These are phyloP conservation scores for Colaptes auratus DNA, from an alignment of 2,113 vertebrate species.

Conservation along the genomic window DNA sequence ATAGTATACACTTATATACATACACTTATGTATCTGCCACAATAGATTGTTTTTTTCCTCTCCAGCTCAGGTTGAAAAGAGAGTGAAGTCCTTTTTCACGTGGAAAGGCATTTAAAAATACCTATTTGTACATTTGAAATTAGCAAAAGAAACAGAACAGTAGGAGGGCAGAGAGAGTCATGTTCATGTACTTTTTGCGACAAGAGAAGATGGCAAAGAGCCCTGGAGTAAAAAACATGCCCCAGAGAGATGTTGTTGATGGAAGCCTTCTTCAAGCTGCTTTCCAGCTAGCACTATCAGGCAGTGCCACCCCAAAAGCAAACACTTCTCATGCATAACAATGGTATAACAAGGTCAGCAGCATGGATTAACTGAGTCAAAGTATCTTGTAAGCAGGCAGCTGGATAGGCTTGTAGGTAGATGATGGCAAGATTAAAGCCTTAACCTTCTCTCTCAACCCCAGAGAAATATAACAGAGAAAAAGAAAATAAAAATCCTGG, in stretches of 20 bases:
- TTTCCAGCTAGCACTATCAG: background rate
- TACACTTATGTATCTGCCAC: too few relatives aligned
- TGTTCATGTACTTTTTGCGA: background rate
- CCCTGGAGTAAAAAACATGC: background rate
- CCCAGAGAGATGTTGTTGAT: background rate
- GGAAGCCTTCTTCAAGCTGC: background rate
- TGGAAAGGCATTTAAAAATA: background rate
- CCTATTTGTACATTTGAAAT: background rate
- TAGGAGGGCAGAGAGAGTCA: background rate
- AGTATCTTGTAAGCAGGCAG: background rate
- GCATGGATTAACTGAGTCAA: background rate
- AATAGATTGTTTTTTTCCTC: background rate
- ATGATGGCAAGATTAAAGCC: background rate
- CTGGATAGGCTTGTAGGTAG: background rate
- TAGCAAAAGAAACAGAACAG: background rate
- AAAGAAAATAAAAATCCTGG: background rate
- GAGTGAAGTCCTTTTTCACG: background rate
- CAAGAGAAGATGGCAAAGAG: slow-evolving; percentile 9
- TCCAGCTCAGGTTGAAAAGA: background rate
- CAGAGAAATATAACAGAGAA: background rate
- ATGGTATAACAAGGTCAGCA: background rate
- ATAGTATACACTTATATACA: too few relatives aligned
- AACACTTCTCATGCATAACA: background rate
- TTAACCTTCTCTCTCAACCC: background rate
- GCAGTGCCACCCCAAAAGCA: background rate